Base-by-base conservation (phyloP, 1,140 invertebrate species). In the Euwallacea similis region DNA sequence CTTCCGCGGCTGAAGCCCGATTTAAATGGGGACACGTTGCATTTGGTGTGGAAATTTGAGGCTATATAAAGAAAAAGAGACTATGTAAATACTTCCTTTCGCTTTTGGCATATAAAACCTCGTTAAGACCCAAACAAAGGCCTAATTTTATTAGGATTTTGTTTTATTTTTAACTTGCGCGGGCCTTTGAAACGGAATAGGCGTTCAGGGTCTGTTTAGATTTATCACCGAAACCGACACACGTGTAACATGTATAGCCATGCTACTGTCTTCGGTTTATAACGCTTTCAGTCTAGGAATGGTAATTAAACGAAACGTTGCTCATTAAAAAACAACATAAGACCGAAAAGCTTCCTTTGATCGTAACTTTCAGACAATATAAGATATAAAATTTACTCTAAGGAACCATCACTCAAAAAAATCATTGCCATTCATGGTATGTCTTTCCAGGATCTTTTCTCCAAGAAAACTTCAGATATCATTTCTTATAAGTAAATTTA, bases 191-290 rank as follows among this genome's bases (percentile, higher is more conserved):
- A 61, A 61, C 59, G 16, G n/a, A 21, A 58, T n/a, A 58, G n/a
- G 55, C 55, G 55, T 58, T 58, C 55, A 43, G 59, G 59, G 21
- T 61, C 42, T 61, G 59, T 61, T 61, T 61, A 61, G 59, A 61
- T 61, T 61, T 61, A 61, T 61, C 59, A 61, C 42, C 59, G 59
- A 61, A 61, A 61, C 59, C 21, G 21, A 61, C 59, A 33, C 21
- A 61, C 59, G 59, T 58, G 55, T 16, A 58, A 16, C 55, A 58
- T 58, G 59, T 41, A 43, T 41, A 61, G 15, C 59, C 59, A 43
- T 33, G 42, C 59, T 61, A 61, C 59, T 61, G 59, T 61, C 59
- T 61, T 61, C 21, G 59, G 21, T 61, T 61, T 61, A 61, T 61
- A 43, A 43, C 59, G 59, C 42, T 61, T 61, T 61, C 42, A 21